A percentile compares a stretch with the other conserved stretches of the same genome.
Evolutionary conservation across 92 coral and sea anemone genomes (phyloP).

Genomic region (Montipora capitata): DNA sequence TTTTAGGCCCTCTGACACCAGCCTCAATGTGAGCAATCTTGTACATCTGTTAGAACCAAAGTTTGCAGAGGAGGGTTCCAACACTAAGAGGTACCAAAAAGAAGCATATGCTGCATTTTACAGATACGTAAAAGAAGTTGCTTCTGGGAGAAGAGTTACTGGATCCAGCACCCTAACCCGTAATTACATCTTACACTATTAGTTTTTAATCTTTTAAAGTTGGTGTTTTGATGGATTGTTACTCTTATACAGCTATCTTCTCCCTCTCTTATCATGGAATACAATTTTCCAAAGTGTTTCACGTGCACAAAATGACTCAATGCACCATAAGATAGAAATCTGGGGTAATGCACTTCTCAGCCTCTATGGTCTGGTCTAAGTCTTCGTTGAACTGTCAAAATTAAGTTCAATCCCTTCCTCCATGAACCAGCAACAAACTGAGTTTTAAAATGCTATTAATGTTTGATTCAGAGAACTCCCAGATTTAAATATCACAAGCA

Average conservation of each 20-base stretch:
- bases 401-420: slow-evolving; percentile 15
- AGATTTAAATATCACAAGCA: slow-evolving; percentile 15
- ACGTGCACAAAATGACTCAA: slow-evolving; percentile 18
- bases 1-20: no score
- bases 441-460: not conserved
- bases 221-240: slow-evolving; percentile 13
- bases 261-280: slow-evolving; percentile 17
- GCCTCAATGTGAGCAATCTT: no score
- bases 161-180: no score
- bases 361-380: slow-evolving; percentile 15
- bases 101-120: not conserved
- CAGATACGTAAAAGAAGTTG: no score
- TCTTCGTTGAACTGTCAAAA: slow-evolving; percentile 1
- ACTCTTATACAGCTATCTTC: slow-evolving; percentile 18
- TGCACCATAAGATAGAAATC: slow-evolving; percentile 1
- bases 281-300: slow-evolving; percentile 13
- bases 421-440: slow-evolving; percentile 17
- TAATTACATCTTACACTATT: not conserved
- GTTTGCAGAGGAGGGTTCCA: no score
- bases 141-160: no score
- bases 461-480: slow-evolving; percentile 21
- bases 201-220: no score
- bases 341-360: slow-evolving; percentile 12
- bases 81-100: not conserved
- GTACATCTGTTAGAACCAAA: no score